Conservation (phyloP, 1,140 invertebrate species). For the Adoxophyes honmai region DNA sequence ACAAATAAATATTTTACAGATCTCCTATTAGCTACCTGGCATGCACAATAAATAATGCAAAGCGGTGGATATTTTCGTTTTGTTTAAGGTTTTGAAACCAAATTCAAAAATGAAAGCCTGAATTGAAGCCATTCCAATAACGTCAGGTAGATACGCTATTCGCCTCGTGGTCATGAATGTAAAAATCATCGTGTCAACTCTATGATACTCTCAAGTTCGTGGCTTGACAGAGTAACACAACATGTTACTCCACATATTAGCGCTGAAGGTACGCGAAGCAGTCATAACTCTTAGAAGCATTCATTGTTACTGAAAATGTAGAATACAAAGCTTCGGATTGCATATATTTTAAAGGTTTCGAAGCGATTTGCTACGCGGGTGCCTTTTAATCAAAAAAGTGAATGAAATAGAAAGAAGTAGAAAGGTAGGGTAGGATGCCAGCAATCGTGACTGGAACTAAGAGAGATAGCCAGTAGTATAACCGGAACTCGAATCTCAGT, state of each 20-base stretch:
- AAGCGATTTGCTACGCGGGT: constrained; percentile 70
- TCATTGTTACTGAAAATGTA: constrained; percentile 41
- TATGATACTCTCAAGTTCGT: constrained; percentile 38
- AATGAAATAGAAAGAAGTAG: constrained; percentile 71
- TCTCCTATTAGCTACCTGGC: constrained; percentile 61
- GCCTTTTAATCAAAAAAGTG: constrained; percentile 71
- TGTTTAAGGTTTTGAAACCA: constrained; percentile 42
- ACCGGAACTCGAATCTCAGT: constrained; percentile 51
- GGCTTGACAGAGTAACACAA: constrained; percentile 2
- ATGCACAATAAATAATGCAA: constrained; percentile 73
- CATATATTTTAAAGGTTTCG: constrained; percentile 52
- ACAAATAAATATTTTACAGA: constrained; percentile 45
- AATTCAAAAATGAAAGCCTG: constrained; percentile 63
- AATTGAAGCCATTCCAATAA: constrained; percentile 70
- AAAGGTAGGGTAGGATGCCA: constrained; percentile 61
- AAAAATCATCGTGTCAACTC: constrained; percentile 57
- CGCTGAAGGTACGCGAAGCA: constrained; percentile 63
- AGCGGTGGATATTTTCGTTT: constrained; percentile 60
- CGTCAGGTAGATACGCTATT: constrained; percentile 39
- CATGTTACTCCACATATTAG: constrained; percentile 22
- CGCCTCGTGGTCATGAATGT: constrained; percentile 32
- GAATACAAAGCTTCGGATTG: constrained; percentile 61
- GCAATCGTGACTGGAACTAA: constrained; percentile 70
- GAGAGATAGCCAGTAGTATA: constrained; percentile 57
- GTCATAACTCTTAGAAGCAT: constrained; percentile 54